Evolutionary conservation across 2,888 invertebrate species (phyloP).

Genomic region (Thelaira solivaga): DNA sequence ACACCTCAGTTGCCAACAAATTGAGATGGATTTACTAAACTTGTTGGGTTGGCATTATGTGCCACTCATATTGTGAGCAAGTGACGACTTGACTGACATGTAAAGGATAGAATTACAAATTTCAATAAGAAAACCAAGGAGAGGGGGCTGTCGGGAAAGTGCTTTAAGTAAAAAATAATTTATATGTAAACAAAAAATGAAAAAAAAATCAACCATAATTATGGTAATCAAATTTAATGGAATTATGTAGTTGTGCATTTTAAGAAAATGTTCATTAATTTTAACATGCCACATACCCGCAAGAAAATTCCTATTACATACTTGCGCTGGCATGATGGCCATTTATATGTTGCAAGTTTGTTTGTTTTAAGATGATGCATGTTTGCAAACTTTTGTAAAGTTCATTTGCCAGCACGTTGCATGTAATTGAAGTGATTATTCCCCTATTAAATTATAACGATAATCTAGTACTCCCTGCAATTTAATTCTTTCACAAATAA

Average conservation of each 20-base stretch:
- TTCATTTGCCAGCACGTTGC: slow-evolving; percentile 27
- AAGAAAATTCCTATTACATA: not conserved
- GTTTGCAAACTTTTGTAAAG: not conserved
- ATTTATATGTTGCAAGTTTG: not conserved
- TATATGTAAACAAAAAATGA: no score
- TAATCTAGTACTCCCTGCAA: slow-evolving; percentile 42
- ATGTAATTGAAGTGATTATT: slow-evolving; percentile 54
- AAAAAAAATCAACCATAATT: slow-evolving; percentile 21
- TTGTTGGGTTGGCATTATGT: slow-evolving; percentile 1
- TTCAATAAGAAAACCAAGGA: not conserved
- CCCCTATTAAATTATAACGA: slow-evolving; percentile 39
- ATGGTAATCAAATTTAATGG: slow-evolving; percentile 51
- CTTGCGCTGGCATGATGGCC: not conserved
- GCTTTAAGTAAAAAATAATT: no score
- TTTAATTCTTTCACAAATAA: slow-evolving; percentile 4
- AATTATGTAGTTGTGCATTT: slow-evolving; percentile 37
- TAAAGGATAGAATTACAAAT: slow-evolving; percentile 32
- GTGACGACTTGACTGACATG: slow-evolving; percentile 12
- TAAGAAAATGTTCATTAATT: slow-evolving; percentile 47
- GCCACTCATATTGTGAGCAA: not conserved
- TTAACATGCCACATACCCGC: slow-evolving; percentile 25
- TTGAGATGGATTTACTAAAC: slow-evolving; percentile 37
- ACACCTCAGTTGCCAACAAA: slow-evolving; percentile 33
- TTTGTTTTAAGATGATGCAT: not conserved
- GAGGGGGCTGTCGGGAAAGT: not conserved